phyloP scores from a whole-genome alignment of 2,113 vertebrate species.

The Camelus bactrianus region DNA sequence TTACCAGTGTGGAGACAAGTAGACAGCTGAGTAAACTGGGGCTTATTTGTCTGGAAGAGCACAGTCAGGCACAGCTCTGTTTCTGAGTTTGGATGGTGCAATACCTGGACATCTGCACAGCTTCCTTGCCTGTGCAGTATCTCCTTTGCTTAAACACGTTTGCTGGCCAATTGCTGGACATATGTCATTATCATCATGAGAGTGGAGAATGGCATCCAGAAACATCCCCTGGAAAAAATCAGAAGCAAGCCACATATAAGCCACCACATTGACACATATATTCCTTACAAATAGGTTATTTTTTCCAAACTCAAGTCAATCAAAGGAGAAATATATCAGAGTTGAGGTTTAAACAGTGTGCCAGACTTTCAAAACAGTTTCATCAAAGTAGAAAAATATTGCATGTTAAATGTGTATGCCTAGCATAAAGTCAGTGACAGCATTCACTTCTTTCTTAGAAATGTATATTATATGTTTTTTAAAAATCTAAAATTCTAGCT shows the following conservation, averaged over 20 bases:
- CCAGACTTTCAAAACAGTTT: not conserved
- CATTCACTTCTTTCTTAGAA: slow-evolving; percentile 25
- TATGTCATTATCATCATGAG: slow-evolving; percentile 96
- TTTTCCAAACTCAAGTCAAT: slow-evolving; percentile 55
- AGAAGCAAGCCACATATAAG: slow-evolving; percentile 82
- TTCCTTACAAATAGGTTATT: slow-evolving; percentile 36
- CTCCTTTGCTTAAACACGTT: slow-evolving; percentile 98
- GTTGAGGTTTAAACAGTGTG: not conserved
- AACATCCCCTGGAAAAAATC: slow-evolving; percentile 95
- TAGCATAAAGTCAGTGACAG: not conserved
- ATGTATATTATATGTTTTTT: not conserved
- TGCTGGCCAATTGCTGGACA: slow-evolving; percentile 97
- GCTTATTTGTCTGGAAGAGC: slow-evolving; percentile 48
- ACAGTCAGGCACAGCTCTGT: slow-evolving; percentile 40
- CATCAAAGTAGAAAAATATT: not conserved
- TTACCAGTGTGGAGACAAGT: slow-evolving; percentile 44
- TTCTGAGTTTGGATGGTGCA: slow-evolving; percentile 70
- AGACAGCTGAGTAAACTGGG: not conserved
- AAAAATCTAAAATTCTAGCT: slow-evolving; percentile 22
- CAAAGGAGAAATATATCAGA: slow-evolving; percentile 18
- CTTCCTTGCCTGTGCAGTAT: slow-evolving; percentile 99
- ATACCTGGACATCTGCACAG: slow-evolving; percentile 99
- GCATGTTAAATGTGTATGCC: not conserved
- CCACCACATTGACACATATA: slow-evolving; percentile 48
- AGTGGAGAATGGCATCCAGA: slow-evolving; percentile 98